A percentile compares a stretch with the other conserved stretches of the same genome.
Conservation (phyloP, 2,888 invertebrate genomes). For the Hoplodrina blanda region DNA sequence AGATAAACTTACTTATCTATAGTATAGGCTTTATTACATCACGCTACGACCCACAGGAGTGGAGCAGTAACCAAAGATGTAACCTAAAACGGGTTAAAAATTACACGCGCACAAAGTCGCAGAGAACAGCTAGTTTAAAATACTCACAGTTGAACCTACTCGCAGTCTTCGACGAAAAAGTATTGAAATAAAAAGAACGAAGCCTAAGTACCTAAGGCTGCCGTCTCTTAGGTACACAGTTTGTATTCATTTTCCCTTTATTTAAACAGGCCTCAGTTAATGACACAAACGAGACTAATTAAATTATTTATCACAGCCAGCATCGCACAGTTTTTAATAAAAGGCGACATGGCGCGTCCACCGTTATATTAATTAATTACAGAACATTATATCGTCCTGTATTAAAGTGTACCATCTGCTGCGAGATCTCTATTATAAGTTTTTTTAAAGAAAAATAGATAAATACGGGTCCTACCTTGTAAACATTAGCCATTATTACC, state of each 20-base stretch:
- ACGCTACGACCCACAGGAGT: too few relatives aligned
- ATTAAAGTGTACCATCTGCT: constrained; percentile 19
- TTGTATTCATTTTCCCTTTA: constrained; percentile 13
- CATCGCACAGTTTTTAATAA: constrained; percentile 38
- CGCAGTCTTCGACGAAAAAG: not conserved
- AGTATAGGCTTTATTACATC: too few relatives aligned
- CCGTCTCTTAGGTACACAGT: not conserved
- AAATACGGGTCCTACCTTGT: not conserved
- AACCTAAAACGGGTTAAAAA: too few relatives aligned
- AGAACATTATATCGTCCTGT: constrained; percentile 3
- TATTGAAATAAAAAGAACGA: not conserved
- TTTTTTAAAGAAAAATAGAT: not conserved
- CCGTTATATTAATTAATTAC: constrained; percentile 36
- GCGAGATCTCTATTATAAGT: too few relatives aligned
- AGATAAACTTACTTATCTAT: too few relatives aligned
- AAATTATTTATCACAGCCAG: constrained; percentile 33
- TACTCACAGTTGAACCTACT: too few relatives aligned
- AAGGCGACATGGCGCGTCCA: constrained; percentile 14
- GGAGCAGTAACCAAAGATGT: too few relatives aligned
- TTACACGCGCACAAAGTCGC: too few relatives aligned
- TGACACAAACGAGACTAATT: constrained; percentile 24
- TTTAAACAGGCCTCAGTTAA: constrained; percentile 17
- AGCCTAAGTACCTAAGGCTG: not conserved
- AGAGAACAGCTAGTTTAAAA: too few relatives aligned
- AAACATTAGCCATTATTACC: not conserved